Evolutionary conservation across 2,113 vertebrate species (phyloP).

Genomic region (Uria aalge): DNA sequence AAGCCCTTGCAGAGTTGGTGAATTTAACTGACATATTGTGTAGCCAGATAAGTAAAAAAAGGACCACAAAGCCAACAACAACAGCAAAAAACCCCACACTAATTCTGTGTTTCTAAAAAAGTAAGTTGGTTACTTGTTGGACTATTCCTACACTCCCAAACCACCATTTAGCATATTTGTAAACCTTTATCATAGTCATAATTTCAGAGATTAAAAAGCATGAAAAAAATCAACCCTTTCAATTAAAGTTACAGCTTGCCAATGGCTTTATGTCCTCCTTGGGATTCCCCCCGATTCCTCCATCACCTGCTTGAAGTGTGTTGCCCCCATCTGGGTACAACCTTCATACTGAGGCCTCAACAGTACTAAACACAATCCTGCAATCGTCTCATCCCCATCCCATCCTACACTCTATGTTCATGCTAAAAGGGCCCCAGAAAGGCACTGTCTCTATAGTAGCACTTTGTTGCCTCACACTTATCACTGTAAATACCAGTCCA

Average conservation of each 20-base stretch:
- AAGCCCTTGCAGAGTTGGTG: neutral
- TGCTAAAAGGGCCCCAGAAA: neutral
- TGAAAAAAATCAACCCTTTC: neutral
- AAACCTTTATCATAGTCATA: neutral
- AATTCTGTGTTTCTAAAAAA: neutral
- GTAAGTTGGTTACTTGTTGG: neutral
- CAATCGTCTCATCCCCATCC: neutral
- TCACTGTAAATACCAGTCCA: neutral
- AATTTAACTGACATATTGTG: neutral
- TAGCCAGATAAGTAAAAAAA: neutral
- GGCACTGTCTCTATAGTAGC: neutral
- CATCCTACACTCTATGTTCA: neutral
- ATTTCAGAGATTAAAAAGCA: neutral
- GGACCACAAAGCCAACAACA: neutral
- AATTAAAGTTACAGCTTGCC: neutral
- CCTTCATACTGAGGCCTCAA: neutral
- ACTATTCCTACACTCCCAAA: neutral
- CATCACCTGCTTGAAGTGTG: neutral
- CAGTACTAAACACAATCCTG: neutral
- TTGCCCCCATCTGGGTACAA: neutral
- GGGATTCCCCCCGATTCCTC: neutral
- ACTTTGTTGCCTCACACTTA: neutral
- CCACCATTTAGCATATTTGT: neutral
- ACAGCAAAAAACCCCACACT: accelerated
- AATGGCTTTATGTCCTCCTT: neutral